Evolutionary conservation across 2,113 vertebrate genomes (phyloP).

Genomic region (Colinus virginianus): DNA sequence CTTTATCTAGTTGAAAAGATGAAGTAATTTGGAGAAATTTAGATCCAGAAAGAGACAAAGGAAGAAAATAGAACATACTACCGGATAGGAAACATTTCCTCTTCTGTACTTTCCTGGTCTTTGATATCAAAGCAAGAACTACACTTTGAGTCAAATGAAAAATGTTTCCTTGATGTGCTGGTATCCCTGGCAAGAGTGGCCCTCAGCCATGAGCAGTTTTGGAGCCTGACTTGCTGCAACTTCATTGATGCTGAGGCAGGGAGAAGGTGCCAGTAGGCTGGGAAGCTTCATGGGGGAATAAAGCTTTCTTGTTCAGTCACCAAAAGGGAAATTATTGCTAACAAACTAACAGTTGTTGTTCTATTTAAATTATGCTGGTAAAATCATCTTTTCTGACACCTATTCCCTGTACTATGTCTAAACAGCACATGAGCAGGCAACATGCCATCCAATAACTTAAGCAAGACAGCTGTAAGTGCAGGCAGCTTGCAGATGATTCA

Average conservation of each 20-base stretch:
- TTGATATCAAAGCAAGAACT: slow-evolving; percentile 5
- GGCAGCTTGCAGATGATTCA: slow-evolving; percentile 47
- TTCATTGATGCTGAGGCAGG: not conserved
- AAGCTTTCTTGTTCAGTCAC: slow-evolving; percentile 29
- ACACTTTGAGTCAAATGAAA: slow-evolving; percentile 23
- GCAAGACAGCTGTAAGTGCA: slow-evolving; percentile 21
- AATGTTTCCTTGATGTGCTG: not conserved
- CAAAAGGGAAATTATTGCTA: slow-evolving; percentile 51
- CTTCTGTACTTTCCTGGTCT: not conserved
- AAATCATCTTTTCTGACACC: slow-evolving; percentile 42
- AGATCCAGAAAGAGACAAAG: not conserved
- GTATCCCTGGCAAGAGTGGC: not conserved
- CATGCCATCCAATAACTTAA: slow-evolving; percentile 1
- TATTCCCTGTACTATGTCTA: not conserved
- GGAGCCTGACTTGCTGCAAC: not conserved
- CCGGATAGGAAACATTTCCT: not conserved
- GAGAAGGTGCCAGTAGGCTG: not conserved
- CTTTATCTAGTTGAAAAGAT: slow-evolving; percentile 13
- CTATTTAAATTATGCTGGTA: slow-evolving; percentile 59
- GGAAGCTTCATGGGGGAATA: slow-evolving; percentile 27
- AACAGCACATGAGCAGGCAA: slow-evolving; percentile 39
- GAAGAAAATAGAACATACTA: not conserved
- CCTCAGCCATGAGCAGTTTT: not conserved
- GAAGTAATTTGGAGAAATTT: not conserved
- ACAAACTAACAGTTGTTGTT: slow-evolving; percentile 60